Base-by-base conservation (phyloP, 2,888 invertebrate genomes). In the Mimachlamys varia region DNA sequence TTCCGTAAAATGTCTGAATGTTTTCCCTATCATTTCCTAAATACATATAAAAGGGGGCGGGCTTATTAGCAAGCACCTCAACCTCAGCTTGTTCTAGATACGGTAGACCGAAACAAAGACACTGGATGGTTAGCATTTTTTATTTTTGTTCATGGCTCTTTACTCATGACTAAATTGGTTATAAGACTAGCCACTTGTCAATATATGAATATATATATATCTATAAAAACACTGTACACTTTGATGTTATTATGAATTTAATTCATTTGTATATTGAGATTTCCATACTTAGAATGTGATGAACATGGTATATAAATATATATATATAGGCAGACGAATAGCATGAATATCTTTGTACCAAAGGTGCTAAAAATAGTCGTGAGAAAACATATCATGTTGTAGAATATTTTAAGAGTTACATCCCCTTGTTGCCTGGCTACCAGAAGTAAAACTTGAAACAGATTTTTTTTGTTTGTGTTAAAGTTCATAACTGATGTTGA, bases 271-370 rank as follows among this genome's bases (percentile, higher is more conserved):
- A 62, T 62, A 76, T 76, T 76, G 33, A 76, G 76, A 76, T 76
- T 76, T 76, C 76, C 76, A 27, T 76, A 76, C 33, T 76, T 76
- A 76, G 76, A 76, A 76, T 76, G 76, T 76, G 27, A 76, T 76
- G 0, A 76, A 27, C 76, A 76, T 76, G 76, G 33, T 76, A 76
- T 76, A 76, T 62, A 62, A n/a, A n/a, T 62, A 62, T 62, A 62
- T 62, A 22, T 76, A 33, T 76, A 76, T 76, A 33, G 76, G 76
- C 76, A 76, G 76, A 76, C 76, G 33, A 76, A 76, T 76, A 76
- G 76, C 76, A 76, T 76, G 33, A 76, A 76, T 58, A 76, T 76
- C 76, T 33, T 76, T 76, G 76, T 76, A 76, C 76, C 76, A 76
- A 76, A 76, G 76, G 76, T 76, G 76, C 76, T 76, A 76, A 76